Conservation (phyloP, 2,797 vertebrate species). For the Enteromius radiatus region DNA sequence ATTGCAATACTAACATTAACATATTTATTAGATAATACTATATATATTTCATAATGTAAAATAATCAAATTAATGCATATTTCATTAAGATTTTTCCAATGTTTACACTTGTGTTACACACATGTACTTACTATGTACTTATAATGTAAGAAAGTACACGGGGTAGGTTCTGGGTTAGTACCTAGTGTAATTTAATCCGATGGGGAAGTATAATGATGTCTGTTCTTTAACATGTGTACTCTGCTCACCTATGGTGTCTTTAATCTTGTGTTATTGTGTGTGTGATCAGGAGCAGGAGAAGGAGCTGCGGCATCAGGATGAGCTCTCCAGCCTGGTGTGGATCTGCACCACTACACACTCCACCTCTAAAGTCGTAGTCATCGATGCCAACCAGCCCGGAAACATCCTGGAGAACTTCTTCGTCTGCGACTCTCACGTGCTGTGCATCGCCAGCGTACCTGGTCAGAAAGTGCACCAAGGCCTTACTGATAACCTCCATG, state of each 20-base stretch:
- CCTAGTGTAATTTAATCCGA: background rate
- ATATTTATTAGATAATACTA: background rate
- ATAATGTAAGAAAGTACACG: no score
- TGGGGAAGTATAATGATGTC: background rate
- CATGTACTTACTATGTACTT: no score
- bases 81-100: background rate
- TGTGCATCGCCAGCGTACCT: conserved; percentile 95
- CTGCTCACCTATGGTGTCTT: background rate
- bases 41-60: background rate
- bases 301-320: conserved; percentile 88
- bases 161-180: no score
- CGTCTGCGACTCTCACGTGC: conserved; percentile 91
- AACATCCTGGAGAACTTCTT: conserved; percentile 94
- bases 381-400: conserved; percentile 94
- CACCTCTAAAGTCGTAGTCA: conserved; percentile 90
- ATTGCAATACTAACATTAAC: no score
- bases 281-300: conserved; percentile 90
- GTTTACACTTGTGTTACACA: background rate
- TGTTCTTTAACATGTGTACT: background rate
- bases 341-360: conserved; percentile 95
- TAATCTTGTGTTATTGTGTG: background rate
- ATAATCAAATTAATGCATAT: background rate
- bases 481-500: background rate
- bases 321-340: conserved; percentile 95
- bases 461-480: conserved; percentile 74